Percentiles rank a stretch among this genome's conserved stretches.
phyloP scores from a whole-genome alignment of 2,797 vertebrate species.

The Hirundo rustica region DNA sequence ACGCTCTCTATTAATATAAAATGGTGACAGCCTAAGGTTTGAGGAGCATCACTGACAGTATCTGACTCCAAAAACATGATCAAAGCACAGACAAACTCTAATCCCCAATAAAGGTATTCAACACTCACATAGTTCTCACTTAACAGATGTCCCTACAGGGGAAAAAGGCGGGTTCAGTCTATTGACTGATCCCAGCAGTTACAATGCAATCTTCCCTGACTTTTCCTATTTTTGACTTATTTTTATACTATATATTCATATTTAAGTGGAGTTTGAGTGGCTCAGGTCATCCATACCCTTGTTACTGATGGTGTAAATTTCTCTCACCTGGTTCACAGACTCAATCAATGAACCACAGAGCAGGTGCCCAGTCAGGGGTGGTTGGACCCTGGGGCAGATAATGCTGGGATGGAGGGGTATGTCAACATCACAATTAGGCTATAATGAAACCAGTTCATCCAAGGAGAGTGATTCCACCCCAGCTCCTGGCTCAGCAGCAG shows the following conservation, averaged over 20 bases:
- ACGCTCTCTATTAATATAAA: neutral
- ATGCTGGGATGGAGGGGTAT: neutral
- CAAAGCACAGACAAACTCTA: neutral
- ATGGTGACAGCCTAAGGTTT: neutral
- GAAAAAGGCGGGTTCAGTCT: neutral
- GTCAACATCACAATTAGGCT: neutral
- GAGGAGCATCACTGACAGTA: neutral
- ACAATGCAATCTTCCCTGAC: neutral
- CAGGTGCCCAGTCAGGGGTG: neutral
- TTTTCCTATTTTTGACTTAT: neutral
- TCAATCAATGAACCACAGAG: neutral
- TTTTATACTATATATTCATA: neutral
- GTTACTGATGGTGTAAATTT: neutral
- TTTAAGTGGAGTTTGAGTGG: neutral
- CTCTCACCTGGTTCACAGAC: neutral
- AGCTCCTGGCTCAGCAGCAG: neutral
- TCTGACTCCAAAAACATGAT: neutral
- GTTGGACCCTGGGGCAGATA: neutral
- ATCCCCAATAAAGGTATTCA: neutral
- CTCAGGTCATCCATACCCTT: neutral
- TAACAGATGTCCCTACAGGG: neutral
- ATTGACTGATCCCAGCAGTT: neutral
- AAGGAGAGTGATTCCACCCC: neutral
- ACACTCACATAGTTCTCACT: neutral
- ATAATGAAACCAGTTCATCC: neutral